A percentile compares a stretch with the other conserved stretches of the same genome.
Conservation (phyloP, 2,113 vertebrate species). For the Mesocricetus auratus region DNA sequence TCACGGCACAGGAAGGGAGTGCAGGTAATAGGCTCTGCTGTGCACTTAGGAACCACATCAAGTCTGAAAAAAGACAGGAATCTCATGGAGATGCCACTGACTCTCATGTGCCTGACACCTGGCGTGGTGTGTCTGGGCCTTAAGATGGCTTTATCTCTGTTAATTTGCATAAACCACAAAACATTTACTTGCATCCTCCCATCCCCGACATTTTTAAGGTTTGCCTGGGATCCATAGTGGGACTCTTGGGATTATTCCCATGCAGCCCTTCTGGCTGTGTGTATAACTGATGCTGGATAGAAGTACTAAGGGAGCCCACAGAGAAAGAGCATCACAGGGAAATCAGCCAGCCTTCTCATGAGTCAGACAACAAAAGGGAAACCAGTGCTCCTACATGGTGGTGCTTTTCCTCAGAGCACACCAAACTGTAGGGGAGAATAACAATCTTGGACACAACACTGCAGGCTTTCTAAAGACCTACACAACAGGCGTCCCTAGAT, state of each 20-base stretch:
- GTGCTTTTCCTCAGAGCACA: background rate
- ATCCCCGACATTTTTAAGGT: background rate
- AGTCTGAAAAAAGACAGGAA: conserved; percentile 55
- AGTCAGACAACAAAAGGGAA: background rate
- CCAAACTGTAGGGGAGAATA: background rate
- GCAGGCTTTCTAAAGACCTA: background rate
- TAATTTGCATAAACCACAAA: conserved; percentile 12
- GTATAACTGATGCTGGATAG: background rate
- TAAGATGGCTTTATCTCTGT: conserved; percentile 5
- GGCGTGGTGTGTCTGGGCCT: conserved; percentile 50
- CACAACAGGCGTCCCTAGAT: background rate
- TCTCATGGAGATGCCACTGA: background rate
- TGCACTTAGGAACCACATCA: conserved; percentile 64
- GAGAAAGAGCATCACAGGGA: background rate
- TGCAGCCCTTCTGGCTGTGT: background rate
- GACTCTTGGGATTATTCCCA: background rate
- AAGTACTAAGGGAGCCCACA: background rate
- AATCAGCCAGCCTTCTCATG: background rate
- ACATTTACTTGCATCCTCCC: background rate
- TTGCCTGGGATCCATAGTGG: background rate
- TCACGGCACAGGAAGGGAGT: conserved; percentile 78
- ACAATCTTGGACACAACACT: background rate
- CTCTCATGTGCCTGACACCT: conserved; percentile 63
- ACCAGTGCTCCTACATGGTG: background rate
- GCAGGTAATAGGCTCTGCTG: conserved; percentile 68